phyloP scores from a whole-genome alignment of 2,797 vertebrate genomes.

The Spondyliosoma cantharus region DNA sequence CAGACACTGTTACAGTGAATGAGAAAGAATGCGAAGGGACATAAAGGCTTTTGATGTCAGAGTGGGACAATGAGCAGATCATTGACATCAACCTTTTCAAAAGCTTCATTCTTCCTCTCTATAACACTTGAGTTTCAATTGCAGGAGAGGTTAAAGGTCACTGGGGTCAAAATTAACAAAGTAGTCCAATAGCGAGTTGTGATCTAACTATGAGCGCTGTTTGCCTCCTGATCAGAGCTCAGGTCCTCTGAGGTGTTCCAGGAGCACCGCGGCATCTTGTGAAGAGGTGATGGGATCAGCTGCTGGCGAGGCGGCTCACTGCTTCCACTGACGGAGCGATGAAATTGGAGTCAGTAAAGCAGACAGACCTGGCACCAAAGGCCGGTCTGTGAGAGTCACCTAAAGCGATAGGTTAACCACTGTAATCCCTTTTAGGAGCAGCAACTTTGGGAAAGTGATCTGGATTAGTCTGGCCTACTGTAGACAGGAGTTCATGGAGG shows the following conservation, averaged over 20 bases:
- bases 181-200: background rate
- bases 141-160: conserved; percentile 47
- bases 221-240: conserved; percentile 16
- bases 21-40: conserved; percentile 38
- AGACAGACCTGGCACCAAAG: conserved; percentile 28
- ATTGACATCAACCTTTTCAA: conserved; percentile 18
- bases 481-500: conserved; percentile 8
- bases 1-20: conserved; percentile 35
- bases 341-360: conserved; percentile 40
- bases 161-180: conserved; percentile 4
- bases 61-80: conserved; percentile 36
- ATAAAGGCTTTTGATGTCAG: conserved; percentile 43
- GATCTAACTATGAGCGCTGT: conserved; percentile 5
- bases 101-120: conserved; percentile 17
- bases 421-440: conserved; percentile 56
- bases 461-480: conserved; percentile 51
- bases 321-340: background rate
- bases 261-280: background rate
- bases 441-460: conserved; percentile 61
- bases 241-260: conserved; percentile 13
- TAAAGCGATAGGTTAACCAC: conserved; percentile 53
- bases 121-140: conserved; percentile 34
- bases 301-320: background rate
- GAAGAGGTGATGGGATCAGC: conserved; percentile 12
- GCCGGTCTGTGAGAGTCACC: conserved; percentile 24